Conservation (phyloP, 1,140 invertebrate genomes). For the Neotoxoptera formosana region DNA sequence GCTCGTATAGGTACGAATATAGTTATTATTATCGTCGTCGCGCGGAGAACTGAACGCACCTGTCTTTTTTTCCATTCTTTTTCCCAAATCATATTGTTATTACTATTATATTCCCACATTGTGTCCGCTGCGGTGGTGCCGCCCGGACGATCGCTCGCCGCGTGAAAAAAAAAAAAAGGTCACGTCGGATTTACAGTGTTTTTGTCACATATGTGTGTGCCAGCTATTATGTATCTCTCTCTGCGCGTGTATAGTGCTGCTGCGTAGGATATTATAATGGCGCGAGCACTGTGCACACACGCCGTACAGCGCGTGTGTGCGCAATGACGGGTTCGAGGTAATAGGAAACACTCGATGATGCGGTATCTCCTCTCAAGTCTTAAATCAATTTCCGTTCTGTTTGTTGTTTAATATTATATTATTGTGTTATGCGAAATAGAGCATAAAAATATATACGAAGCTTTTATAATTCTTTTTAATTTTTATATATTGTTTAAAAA, state of each 20-base stretch:
- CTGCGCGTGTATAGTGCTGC: too few species aligned
- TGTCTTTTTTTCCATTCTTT: background rate
- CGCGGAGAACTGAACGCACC: background rate
- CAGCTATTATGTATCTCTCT: conserved; percentile 5
- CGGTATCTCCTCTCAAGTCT: background rate
- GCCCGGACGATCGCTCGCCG: background rate
- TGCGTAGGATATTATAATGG: background rate
- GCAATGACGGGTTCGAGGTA: background rate
- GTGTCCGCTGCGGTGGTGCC: background rate
- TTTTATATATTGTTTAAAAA: background rate
- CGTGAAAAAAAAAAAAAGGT: conserved; percentile 2
- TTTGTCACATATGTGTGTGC: background rate
- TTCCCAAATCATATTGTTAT: background rate
- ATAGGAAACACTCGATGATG: background rate
- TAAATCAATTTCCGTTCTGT: background rate
- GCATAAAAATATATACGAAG: background rate
- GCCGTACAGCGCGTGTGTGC: background rate
- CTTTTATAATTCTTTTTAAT: background rate
- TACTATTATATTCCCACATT: background rate
- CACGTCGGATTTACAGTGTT: background rate
- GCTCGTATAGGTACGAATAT: background rate
- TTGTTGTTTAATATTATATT: background rate
- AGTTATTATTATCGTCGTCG: background rate
- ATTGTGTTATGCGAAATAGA: background rate
- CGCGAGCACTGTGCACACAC: background rate